Conservation (phyloP, 1,140 invertebrate species). For the Mya arenaria region DNA sequence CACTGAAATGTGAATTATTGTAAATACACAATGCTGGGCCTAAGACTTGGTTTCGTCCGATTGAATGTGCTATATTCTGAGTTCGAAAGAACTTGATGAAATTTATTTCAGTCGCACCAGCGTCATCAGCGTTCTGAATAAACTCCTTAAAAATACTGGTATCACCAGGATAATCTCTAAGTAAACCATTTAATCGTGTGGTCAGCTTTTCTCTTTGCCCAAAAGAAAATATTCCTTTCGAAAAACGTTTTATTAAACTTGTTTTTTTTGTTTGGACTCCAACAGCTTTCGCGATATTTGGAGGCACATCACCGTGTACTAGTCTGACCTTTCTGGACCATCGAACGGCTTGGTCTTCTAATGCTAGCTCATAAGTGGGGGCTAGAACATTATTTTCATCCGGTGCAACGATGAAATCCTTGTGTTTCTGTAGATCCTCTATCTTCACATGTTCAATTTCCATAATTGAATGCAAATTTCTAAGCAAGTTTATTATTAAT, state of each 20-base stretch:
- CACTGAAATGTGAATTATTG: slow-evolving; percentile 73
- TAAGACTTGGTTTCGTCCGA: slow-evolving; percentile 64
- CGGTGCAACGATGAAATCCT: slow-evolving; percentile 41
- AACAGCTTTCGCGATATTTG: slow-evolving; percentile 44
- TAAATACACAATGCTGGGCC: slow-evolving; percentile 74
- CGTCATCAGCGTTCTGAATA: slow-evolving; percentile 81
- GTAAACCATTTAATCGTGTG: slow-evolving; percentile 67
- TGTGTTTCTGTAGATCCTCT: neutral
- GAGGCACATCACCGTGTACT: slow-evolving; percentile 54
- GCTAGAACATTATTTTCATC: slow-evolving; percentile 35
- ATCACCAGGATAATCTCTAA: slow-evolving; percentile 73
- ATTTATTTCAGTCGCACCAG: slow-evolving; percentile 72
- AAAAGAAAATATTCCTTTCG: slow-evolving; percentile 53
- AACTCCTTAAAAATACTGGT: slow-evolving; percentile 69
- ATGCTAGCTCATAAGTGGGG: slow-evolving; percentile 41
- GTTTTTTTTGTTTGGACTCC: slow-evolving; percentile 62
- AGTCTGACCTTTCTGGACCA: slow-evolving; percentile 38
- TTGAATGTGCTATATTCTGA: too few species aligned
- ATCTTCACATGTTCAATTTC: neutral
- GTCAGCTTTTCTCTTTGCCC: slow-evolving; percentile 72
- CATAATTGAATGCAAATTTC: slow-evolving; percentile 6
- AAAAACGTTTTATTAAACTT: slow-evolving; percentile 13
- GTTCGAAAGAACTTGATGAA: slow-evolving; percentile 76
- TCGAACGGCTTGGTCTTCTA: slow-evolving; percentile 51
- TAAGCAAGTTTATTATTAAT: neutral